Evolutionary conservation across 2,113 vertebrate genomes (phyloP).

Genomic region (Solenodon paradoxus): DNA sequence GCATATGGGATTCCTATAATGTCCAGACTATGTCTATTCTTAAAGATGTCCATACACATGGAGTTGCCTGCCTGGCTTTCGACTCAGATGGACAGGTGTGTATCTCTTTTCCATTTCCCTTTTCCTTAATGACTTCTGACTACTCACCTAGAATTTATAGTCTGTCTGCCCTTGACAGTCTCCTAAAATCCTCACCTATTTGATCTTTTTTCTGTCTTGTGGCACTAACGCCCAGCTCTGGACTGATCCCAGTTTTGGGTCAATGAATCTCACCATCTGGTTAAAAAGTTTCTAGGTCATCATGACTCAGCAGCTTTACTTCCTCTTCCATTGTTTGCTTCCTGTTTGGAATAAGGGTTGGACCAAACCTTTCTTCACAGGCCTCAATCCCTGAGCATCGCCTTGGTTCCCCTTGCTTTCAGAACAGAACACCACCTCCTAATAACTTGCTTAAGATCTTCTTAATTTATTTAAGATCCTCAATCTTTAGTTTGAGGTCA

Average conservation of each 20-base stretch:
- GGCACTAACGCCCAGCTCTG: not conserved
- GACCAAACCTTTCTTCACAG: not conserved
- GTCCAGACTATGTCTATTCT: constrained; percentile 94
- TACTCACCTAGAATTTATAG: not conserved
- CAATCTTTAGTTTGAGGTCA: not conserved
- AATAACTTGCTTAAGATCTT: not conserved
- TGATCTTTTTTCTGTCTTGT: not conserved
- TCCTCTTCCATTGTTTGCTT: not conserved
- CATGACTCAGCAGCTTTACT: not conserved
- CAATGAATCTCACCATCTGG: not conserved
- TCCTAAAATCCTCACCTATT: not conserved
- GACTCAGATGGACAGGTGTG: constrained; percentile 95
- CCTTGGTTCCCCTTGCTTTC: not conserved
- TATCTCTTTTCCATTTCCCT: constrained; percentile 52
- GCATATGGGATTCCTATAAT: constrained; percentile 94
- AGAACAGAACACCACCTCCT: not conserved
- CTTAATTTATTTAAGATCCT: too few relatives aligned
- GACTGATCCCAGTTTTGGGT: not conserved
- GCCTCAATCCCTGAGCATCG: not conserved
- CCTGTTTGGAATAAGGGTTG: not conserved
- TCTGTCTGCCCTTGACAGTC: not conserved
- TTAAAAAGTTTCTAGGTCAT: not conserved
- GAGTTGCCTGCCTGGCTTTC: constrained; percentile 94
- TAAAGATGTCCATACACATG: constrained; percentile 95
- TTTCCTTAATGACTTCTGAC: not conserved